phyloP scores from a whole-genome alignment of 2,113 vertebrate species.

The Nansenia antarctica region DNA sequence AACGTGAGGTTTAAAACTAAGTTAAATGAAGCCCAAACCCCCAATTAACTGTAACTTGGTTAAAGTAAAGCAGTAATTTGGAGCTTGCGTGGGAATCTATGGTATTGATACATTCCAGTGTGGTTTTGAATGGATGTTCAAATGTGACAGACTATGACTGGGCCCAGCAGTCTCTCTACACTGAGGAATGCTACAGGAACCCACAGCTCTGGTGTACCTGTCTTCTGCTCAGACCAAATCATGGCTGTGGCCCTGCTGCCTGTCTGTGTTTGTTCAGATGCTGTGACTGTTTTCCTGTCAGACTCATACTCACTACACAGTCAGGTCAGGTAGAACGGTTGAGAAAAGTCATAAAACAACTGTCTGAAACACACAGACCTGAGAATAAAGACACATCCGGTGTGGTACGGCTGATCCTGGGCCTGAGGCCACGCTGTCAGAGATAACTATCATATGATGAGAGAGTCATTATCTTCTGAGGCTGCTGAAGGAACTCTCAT shows the following conservation, averaged over 20 bases:
- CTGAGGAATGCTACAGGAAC: slow-evolving; percentile 59
- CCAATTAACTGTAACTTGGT: slow-evolving; percentile 34
- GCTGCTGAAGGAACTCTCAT: slow-evolving; percentile 10
- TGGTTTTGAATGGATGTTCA: slow-evolving; percentile 56
- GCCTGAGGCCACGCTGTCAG: slow-evolving; percentile 15
- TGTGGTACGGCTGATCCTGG: slow-evolving; percentile 35
- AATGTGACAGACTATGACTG: slow-evolving; percentile 28
- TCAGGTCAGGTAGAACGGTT: slow-evolving; percentile 23
- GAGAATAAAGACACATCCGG: slow-evolving; percentile 32
- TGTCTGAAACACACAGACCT: slow-evolving; percentile 21
- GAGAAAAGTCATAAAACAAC: slow-evolving; percentile 35
- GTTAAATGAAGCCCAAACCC: slow-evolving; percentile 33
- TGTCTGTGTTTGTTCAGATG: slow-evolving; percentile 56
- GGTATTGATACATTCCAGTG: slow-evolving; percentile 67
- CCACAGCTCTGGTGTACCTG: slow-evolving; percentile 63
- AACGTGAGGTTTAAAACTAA: slow-evolving; percentile 20
- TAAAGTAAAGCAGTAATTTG: slow-evolving; percentile 47
- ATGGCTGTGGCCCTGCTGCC: slow-evolving; percentile 31
- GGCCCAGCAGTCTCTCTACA: slow-evolving; percentile 44
- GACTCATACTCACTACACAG: slow-evolving; percentile 27
- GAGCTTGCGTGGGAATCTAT: slow-evolving; percentile 47
- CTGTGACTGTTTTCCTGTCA: slow-evolving; percentile 41
- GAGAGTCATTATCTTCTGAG: slow-evolving; percentile 31
- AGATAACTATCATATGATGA: slow-evolving; percentile 36
- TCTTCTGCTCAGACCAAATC: slow-evolving; percentile 41